These are phyloP conservation scores for Haemorhous mexicanus DNA, from an alignment of 2,113 vertebrate genomes.

Conservation along the genomic window DNA sequence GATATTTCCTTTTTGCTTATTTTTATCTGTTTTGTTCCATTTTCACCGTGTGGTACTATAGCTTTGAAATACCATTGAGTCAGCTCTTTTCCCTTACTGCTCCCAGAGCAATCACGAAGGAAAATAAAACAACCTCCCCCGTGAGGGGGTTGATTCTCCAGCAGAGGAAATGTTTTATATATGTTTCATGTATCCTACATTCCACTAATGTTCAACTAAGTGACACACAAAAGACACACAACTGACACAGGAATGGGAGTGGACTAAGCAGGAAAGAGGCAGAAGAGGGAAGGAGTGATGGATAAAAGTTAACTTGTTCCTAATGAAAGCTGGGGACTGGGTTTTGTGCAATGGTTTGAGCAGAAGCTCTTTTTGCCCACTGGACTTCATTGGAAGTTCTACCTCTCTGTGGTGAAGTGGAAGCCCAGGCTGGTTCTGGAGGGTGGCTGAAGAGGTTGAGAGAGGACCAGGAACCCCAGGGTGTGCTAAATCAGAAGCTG, in stretches of 20 bases:
- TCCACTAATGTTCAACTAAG: background rate
- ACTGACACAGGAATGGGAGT: background rate
- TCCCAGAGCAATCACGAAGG: background rate
- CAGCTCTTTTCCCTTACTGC: background rate
- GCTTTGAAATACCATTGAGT: background rate
- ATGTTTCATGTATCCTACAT: background rate
- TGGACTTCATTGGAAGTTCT: background rate
- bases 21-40: background rate
- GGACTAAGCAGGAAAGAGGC: background rate
- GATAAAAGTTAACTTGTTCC: background rate
- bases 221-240: background rate
- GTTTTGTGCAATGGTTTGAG: background rate
- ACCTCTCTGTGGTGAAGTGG: background rate
- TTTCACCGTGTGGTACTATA: background rate
- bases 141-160: background rate
- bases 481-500: background rate
- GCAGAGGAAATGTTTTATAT: background rate
- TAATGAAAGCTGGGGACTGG: background rate
- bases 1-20: background rate
- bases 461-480: background rate
- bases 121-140: background rate
- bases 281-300: background rate
- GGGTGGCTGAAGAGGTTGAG: background rate
- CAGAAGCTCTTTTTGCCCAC: background rate
- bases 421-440: background rate